Base-by-base conservation (phyloP, 1,140 invertebrate species). In the Eciton burchellii region DNA sequence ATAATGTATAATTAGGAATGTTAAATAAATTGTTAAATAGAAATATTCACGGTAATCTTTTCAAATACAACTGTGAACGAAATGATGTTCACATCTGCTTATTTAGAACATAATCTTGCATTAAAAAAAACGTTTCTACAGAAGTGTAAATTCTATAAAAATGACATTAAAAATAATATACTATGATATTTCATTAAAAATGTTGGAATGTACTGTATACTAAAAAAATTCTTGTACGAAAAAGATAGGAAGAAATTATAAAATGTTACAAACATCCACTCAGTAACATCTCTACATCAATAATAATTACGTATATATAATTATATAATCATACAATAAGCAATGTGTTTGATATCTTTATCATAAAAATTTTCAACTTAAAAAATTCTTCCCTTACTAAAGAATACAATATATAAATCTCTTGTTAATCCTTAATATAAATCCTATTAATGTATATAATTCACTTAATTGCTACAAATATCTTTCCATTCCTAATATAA, bases 241-340 rank as follows among this genome's bases (percentile, higher is more conserved):
- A 35, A 35, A 70, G n/a, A 26, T 68, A 3, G 14, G 12, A 63
- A 63, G 19, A 57, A 70, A 43, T 68, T 79, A 29, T 81, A 66
- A 54, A 35, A 65, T 87, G 70, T 87, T 88, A 88, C 82, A 88
- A 88, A 88, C 74, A 84, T 85, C 83, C 79, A 85, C 49, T 88
- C 83, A 57, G 29, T 72, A 65, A 57, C 72, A 57, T 35, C 35
- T 35, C 35, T 35, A 35, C 6, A 35, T 35, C 35, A 35, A n/a
- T n/a, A n/a, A n/a, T n/a, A n/a, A 35, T 35, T 35, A 35, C 35
- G 35, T 35, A 35, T 85, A 65, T 49, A 49, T 63, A 49, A 82
- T 14, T 83, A 72, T 71, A 86, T 73, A 63, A 59, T 52, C 74
- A 62, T 59, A n/a, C 76, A 72, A 16, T 19, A 66, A 62, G 26